Base-by-base conservation (phyloP, 1,140 invertebrate species). In the Cyrtorhinus lividipennis region DNA sequence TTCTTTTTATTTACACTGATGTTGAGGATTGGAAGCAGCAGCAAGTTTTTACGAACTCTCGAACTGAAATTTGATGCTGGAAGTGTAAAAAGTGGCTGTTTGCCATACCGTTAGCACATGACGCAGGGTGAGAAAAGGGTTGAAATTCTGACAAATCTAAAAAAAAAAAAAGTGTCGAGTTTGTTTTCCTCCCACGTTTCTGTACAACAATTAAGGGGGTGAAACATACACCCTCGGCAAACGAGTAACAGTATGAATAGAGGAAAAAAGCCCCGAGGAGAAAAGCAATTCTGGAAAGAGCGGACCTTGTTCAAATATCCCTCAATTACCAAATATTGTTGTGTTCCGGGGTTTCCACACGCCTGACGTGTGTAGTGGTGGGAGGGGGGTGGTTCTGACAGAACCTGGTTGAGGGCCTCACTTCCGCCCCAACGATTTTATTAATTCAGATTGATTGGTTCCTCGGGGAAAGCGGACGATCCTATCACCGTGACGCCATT, bases 371-470 rank as follows among this genome's bases (percentile, higher is more conserved):
- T 53, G 48, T 13, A 53, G 20, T 20, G 10, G 8, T 53, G 5
- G 15, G 30, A 38, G 30, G 15, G 30, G 30, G 30, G 30, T 8
- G 15, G 15, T 13, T 10, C 48, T 53, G 48, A 53, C 48, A 53
- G 20, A 53, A 53, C 10, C 48, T 53, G 10, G 5, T 10, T 5
- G 10, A 22, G 20, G 8, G 48, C 48, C 20, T 53, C 48, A 53
- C 12, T 12, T 53, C 20, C 48, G 48, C 48, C 5, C 20, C 48
- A 53, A 53, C 20, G 48, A 53, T 20, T 53, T 53, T 53, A 53
- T 53, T 53, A 53, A 53, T 53, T 53, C 48, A 53, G 48, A 53
- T 53, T 53, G 48, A 53, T 53, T 53, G 5, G 10, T n/a, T n/a
- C n/a, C n/a, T n/a, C n/a, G n/a, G n/a, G n/a, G n/a, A n/a, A n/a